Base-by-base conservation (phyloP, 2,888 invertebrate species). In the Platypus cylindrus region DNA sequence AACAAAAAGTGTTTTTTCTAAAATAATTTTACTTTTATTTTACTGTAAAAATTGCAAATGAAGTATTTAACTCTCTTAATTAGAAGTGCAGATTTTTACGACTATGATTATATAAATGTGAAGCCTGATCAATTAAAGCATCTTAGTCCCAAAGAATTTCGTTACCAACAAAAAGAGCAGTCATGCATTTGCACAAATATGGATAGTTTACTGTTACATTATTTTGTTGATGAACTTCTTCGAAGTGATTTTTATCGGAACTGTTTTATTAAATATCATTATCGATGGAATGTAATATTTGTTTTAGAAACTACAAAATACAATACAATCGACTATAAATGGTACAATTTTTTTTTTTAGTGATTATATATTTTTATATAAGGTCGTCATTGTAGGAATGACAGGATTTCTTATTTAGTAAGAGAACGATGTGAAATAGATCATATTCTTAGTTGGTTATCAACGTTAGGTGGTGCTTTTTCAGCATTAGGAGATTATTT, bases 391-490 rank as follows among this genome's bases (percentile, higher is more conserved):
- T 38, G 9, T 31, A 73, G 73, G 71, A 70, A 69, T 48, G 52
- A 65, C 23, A 64, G 63, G 48, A 51, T 72, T 22, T 58, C 58
- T 11, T 44, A 52, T 28, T 59, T 72, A 50, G 56, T 68, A 3
- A 55, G 75, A 66, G 78, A 77, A 45, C 69, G 71, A 48, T 68
- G 78, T 43, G 86, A 89, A 62, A 64, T 85, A 48, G 87, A 89
- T 48, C 73, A 82, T 62, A 72, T 85, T 17, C 75, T 94, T 69
- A 90, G 91, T 12, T 93, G 93, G 90, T 63, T 97, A 15, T 95
- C 94, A 13, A 95, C 97, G 1, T 68, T 97, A 11, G 97, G 95
- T 2, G 95, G 95, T 29, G 95, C 91, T 2, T 95, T 86, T 61
- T 95, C 95, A 2, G 86, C 94, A 1, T 67, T 97, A 34, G 97